phyloP scores from a whole-genome alignment of 2,113 vertebrate genomes.

The Paracanthobrama guichenoti region DNA sequence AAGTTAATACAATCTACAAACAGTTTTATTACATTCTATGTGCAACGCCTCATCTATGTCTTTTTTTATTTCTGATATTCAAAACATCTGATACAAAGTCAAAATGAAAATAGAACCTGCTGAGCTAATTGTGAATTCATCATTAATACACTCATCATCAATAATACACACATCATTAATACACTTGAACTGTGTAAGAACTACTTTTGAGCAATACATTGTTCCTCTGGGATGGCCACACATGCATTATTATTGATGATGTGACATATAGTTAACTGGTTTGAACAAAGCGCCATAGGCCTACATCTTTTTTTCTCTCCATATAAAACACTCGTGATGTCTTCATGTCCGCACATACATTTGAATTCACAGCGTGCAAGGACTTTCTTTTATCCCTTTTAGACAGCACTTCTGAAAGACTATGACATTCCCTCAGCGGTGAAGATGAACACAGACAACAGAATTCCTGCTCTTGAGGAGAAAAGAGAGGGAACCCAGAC shows the following conservation, averaged over 20 bases:
- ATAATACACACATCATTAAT: background rate
- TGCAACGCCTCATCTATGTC: background rate
- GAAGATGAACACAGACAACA: slow-evolving; percentile 49
- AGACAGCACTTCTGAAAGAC: slow-evolving; percentile 47
- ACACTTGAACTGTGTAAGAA: background rate
- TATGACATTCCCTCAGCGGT: slow-evolving; percentile 40
- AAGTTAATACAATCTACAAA: too few relatives aligned
- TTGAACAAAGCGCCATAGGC: background rate
- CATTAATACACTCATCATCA: background rate
- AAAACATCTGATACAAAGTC: background rate
- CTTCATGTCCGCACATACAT: slow-evolving; percentile 36
- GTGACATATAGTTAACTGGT: background rate
- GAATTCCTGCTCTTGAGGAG: slow-evolving; percentile 41
- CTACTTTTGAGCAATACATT: background rate
- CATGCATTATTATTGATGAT: background rate
- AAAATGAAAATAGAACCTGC: background rate
- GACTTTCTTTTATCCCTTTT: slow-evolving; percentile 43
- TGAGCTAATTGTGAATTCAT: background rate
- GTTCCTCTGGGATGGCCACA: background rate
- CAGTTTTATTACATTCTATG: background rate
- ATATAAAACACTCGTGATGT: background rate
- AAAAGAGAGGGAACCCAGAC: slow-evolving; percentile 21
- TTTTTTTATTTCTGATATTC: background rate
- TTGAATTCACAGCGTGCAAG: slow-evolving; percentile 38
- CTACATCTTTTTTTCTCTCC: background rate